Base-by-base conservation (phyloP, 2,888 invertebrate genomes). In the Drosophila maculinotata region DNA sequence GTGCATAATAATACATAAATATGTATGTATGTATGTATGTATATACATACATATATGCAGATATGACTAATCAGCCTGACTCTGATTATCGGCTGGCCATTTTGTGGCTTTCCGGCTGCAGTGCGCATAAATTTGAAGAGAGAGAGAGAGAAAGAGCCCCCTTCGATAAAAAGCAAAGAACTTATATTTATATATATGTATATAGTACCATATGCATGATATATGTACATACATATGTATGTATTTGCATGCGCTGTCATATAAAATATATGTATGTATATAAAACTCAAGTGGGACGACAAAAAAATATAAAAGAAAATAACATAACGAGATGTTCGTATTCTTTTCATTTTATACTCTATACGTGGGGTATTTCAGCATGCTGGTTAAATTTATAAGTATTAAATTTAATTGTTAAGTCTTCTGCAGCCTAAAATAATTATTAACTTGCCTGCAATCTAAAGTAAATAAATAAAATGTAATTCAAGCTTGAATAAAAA, bases 221-320 rank as follows among this genome's bases (percentile, higher is more conserved):
- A 31, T 36, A 31, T 15, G 15, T 33, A 31, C 14, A 8, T 33
- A 15, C 8, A 31, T 14, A 4, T 30, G 14, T 3, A 31, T 48
- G 23, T 33, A 35, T 25, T 25, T 47, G 44, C 30, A 36, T 53
- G 52, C 35, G 12, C 15, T 30, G 41, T 17, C 39, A 65, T 54
- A 35, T 47, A 68, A 35, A 15, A 12, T 33, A 59, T 41, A n/a
- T n/a, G n/a, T n/a, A n/a, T n/a, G n/a, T n/a, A n/a, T n/a, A 52
- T 38, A 35, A 25, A 56, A 33, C 56, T 69, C 53, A 58, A 79
- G 76, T 62, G 65, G 28, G 10, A 20, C 14, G 8, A 6, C 39
- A 14, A 23, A 4, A 20, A 41, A 28, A 14, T 17, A 28, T 1
- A 5, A 14, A 17, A 6, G 35, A 36, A 42, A 44, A 15, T 14